Evolutionary conservation across 1,140 invertebrate genomes (phyloP).

Genomic region (Augochlora pura): DNA sequence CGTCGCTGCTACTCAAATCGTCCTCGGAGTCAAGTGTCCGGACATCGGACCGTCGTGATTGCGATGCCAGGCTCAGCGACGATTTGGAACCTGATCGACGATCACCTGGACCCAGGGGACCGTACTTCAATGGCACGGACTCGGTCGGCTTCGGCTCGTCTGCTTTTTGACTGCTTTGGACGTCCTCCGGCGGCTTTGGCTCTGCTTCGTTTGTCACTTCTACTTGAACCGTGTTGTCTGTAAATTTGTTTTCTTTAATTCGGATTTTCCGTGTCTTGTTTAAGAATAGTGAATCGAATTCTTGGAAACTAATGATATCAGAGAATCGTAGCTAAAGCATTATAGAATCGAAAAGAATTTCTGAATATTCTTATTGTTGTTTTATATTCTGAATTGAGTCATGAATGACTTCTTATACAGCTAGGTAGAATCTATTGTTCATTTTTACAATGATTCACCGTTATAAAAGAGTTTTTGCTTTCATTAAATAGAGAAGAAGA

Average conservation of each 20-base stretch:
- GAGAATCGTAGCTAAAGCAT: neutral
- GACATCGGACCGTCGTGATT: neutral
- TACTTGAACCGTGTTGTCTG: constrained; percentile 28
- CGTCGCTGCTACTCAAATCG: constrained; percentile 70
- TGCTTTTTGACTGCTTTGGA: constrained; percentile 1
- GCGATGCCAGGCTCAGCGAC: neutral
- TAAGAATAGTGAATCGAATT: too few species aligned
- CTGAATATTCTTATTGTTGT: too few species aligned
- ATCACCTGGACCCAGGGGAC: constrained; percentile 64
- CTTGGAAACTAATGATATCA: too few species aligned
- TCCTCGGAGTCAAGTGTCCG: constrained; percentile 58
- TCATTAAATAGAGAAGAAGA: too few species aligned
- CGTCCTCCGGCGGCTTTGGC: neutral
- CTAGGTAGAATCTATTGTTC: too few species aligned
- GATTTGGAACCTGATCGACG: constrained; percentile 51
- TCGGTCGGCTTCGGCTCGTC: constrained; percentile 27
- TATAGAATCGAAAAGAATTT: too few species aligned
- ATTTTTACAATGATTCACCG: too few species aligned
- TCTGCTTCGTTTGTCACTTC: constrained; percentile 15
- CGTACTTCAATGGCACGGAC: constrained; percentile 58
- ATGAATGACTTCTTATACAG: too few species aligned
- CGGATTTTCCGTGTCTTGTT: neutral
- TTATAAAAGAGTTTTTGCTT: too few species aligned
- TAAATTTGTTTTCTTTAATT: neutral
- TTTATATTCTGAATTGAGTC: too few species aligned